These are phyloP conservation scores for Emydocephalus ijimae DNA, from an alignment of 2,113 vertebrate species.

Conservation along the genomic window DNA sequence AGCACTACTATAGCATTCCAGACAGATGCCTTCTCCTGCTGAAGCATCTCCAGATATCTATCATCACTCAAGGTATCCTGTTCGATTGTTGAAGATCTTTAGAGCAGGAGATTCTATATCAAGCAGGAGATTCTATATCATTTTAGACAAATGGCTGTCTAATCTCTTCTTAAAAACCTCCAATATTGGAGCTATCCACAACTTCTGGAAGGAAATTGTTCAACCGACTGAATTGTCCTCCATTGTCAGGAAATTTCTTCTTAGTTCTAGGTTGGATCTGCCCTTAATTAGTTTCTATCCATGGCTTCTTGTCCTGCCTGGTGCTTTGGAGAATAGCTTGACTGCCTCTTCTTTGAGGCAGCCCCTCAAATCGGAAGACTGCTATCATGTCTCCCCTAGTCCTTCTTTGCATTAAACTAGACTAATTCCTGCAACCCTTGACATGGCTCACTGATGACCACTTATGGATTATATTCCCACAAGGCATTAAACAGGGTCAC, in stretches of 20 bases:
- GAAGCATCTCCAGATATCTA: background rate
- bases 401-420: background rate
- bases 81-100: background rate
- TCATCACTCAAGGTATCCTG: background rate
- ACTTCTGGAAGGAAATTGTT: too few relatives aligned
- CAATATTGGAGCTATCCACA: too few relatives aligned
- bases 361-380: background rate
- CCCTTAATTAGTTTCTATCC: too few relatives aligned
- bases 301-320: too few relatives aligned
- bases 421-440: background rate
- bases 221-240: too few relatives aligned
- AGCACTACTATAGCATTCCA: background rate
- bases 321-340: too few relatives aligned
- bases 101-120: background rate
- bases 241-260: too few relatives aligned
- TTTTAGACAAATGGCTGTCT: background rate
- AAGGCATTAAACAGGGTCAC: background rate
- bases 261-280: too few relatives aligned
- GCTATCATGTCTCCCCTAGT: background rate
- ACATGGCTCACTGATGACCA: background rate
- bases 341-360: background rate
- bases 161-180: background rate
- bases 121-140: background rate
- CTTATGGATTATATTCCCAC: background rate
- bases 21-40: background rate